Evolutionary conservation across 2,888 invertebrate species (phyloP).

Genomic region (Bombylius major): DNA sequence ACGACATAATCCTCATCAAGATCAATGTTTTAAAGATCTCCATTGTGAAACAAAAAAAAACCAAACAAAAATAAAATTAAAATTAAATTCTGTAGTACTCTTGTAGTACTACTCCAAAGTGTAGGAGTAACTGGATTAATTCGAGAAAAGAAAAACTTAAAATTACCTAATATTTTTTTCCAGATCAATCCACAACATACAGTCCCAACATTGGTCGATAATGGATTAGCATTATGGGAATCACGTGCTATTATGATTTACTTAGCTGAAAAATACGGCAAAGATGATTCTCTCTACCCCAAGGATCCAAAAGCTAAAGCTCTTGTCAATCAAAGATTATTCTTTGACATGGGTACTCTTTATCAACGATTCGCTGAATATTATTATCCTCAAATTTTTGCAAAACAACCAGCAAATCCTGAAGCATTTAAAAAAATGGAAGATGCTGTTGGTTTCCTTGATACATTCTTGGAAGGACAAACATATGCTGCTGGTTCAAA

Average conservation of each 20-base stretch:
- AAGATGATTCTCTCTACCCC: conserved; percentile 59
- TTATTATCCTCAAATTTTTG: conserved; percentile 52
- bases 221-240: conserved; percentile 70
- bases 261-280: conserved; percentile 67
- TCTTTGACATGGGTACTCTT: conserved; percentile 67
- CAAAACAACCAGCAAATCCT: conserved; percentile 48
- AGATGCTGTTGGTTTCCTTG: conserved; percentile 52
- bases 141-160: no score
- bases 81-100: no score
- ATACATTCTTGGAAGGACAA: conserved; percentile 57
- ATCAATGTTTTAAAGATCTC: background rate
- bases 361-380: conserved; percentile 57
- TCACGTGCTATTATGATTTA: conserved; percentile 74
- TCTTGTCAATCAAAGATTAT: conserved; percentile 62
- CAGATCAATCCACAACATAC: conserved; percentile 75
- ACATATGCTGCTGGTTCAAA: conserved; percentile 58
- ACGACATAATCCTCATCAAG: background rate
- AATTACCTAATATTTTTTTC: conserved; percentile 1
- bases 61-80: no score
- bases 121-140: no score
- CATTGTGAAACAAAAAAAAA: no score
- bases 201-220: conserved; percentile 72
- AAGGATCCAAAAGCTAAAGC: conserved; percentile 66
- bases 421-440: conserved; percentile 56
- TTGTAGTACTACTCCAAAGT: no score